Evolutionary conservation across 2,888 invertebrate species (phyloP).

Genomic region (Drosophila anceps): DNA sequence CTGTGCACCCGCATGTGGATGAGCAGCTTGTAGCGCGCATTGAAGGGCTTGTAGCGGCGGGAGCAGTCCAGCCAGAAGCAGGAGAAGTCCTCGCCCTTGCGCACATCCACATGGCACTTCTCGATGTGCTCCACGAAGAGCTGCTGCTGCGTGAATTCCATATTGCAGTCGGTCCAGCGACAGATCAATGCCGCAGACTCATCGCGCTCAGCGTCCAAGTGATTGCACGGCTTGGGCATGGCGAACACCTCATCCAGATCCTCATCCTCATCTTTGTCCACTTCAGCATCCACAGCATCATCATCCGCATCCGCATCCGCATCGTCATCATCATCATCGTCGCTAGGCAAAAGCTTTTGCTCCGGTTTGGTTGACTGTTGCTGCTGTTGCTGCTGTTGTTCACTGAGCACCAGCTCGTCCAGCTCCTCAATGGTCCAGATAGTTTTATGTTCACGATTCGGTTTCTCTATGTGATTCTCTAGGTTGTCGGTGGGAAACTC

Average conservation of each 20-base stretch:
- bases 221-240: conserved; percentile 16
- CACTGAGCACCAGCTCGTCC: conserved; percentile 66
- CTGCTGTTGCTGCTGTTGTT: conserved; percentile 28
- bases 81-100: conserved; percentile 94
- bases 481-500: conserved; percentile 80
- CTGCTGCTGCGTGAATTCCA: conserved; percentile 91
- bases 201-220: conserved; percentile 22
- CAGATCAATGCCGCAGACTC: conserved; percentile 86
- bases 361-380: not conserved
- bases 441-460: conserved; percentile 85
- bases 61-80: conserved; percentile 98
- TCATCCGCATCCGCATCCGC: conserved; percentile 48
- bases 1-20: conserved; percentile 97
- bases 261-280: conserved; percentile 47
- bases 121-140: conserved; percentile 94
- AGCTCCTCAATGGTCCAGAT: conserved; percentile 85
- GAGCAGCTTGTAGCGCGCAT: conserved; percentile 98
- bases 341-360: conserved; percentile 2
- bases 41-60: conserved; percentile 94
- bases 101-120: conserved; percentile 94
- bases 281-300: conserved; percentile 34
- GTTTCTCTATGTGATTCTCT: conserved; percentile 81
- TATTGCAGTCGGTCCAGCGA: conserved; percentile 94
- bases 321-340: conserved; percentile 50
- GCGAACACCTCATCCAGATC: conserved; percentile 61